phyloP scores from a whole-genome alignment of 2,888 invertebrate species.

The Scaptomyza flava region DNA sequence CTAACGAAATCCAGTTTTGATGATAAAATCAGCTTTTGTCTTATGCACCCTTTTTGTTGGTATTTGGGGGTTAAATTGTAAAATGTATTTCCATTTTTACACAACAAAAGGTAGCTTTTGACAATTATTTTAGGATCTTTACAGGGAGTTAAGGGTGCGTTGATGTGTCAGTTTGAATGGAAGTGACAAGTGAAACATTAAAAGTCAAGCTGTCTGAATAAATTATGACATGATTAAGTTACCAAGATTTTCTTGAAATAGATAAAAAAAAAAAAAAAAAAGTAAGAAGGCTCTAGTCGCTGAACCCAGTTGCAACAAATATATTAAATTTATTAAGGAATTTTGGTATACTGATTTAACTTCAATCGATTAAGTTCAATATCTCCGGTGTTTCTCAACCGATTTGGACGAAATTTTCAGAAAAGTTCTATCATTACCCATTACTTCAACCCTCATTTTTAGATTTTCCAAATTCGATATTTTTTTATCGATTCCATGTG shows the following conservation, averaged over 20 bases:
- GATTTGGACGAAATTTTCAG: too few relatives aligned
- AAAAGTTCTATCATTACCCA: too few relatives aligned
- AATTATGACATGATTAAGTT: slow-evolving; percentile 12
- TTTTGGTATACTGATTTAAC: too few relatives aligned
- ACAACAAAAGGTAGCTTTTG: slow-evolving; percentile 17
- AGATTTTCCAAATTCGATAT: too few relatives aligned
- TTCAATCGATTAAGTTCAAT: too few relatives aligned
- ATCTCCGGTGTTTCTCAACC: too few relatives aligned
- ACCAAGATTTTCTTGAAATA: background rate
- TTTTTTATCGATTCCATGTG: too few relatives aligned
- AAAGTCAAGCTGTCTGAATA: slow-evolving; percentile 22
- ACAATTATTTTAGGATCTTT: background rate
- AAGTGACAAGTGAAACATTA: slow-evolving; percentile 21
- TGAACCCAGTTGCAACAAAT: too few relatives aligned
- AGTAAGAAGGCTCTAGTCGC: too few relatives aligned
- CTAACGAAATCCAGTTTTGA: slow-evolving; percentile 9
- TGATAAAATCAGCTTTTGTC: slow-evolving; percentile 29
- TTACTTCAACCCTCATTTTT: too few relatives aligned
- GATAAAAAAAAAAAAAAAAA: background rate
- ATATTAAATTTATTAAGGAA: too few relatives aligned
- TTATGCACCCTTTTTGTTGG: slow-evolving; percentile 10
- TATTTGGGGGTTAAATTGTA: slow-evolving; percentile 23
- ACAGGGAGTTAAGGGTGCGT: slow-evolving; percentile 21
- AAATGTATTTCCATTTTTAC: slow-evolving; percentile 9
- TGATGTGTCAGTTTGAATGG: slow-evolving; percentile 8